Conservation (phyloP, 2,888 invertebrate species). For the Acholoe squamosa region DNA sequence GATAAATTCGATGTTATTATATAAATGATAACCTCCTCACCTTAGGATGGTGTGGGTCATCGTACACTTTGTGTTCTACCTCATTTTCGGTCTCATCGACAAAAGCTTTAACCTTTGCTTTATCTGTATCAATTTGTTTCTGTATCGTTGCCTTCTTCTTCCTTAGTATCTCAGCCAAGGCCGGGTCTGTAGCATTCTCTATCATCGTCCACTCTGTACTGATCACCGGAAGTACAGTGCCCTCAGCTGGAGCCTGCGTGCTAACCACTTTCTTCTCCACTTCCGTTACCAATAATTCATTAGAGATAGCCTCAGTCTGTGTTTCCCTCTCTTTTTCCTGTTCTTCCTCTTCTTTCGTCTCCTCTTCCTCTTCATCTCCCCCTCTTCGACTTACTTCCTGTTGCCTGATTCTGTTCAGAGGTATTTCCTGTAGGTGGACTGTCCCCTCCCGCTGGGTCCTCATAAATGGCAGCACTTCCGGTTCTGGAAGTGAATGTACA, state of each 20-base stretch:
- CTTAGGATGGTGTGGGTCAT: slow-evolving; percentile 6
- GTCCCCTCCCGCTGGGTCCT: background rate
- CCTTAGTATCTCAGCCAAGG: background rate
- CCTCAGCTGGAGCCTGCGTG: background rate
- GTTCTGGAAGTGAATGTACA: background rate
- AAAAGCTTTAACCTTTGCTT: slow-evolving; percentile 2
- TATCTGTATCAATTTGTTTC: slow-evolving; percentile 32
- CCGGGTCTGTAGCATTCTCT: slow-evolving; percentile 23
- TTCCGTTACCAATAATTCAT: background rate
- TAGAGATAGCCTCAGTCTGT: background rate
- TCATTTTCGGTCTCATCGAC: slow-evolving; percentile 19
- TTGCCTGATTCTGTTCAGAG: too few relatives aligned
- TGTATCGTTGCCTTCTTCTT: slow-evolving; percentile 15
- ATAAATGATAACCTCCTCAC: too few relatives aligned
- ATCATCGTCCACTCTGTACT: background rate
- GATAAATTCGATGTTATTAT: too few relatives aligned
- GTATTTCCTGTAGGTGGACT: background rate
- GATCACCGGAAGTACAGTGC: background rate
- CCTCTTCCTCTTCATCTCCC: background rate
- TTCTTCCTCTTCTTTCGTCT: background rate
- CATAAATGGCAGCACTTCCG: background rate
- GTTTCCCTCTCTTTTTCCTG: background rate
- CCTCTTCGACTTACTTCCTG: too few relatives aligned
- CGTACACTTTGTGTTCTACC: slow-evolving; percentile 9
- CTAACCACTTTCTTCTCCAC: background rate